phyloP scores from a whole-genome alignment of 1,140 invertebrate genomes.

The Ostrea edulis region DNA sequence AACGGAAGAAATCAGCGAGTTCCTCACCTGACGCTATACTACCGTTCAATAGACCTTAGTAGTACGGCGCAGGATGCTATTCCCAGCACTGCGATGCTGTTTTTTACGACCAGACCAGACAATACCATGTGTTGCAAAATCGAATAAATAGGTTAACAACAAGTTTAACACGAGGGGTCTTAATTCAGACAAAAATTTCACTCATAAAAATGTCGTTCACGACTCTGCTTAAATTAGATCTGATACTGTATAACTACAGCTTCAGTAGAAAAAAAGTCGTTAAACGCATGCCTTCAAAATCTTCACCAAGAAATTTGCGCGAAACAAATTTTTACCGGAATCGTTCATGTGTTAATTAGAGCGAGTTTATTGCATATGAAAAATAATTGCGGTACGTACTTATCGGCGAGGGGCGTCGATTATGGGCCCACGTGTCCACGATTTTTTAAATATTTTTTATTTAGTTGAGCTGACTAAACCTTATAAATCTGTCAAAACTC shows the following conservation, averaged over 20 bases:
- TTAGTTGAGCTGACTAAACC: background rate
- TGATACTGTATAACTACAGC: background rate
- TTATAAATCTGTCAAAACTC: no score
- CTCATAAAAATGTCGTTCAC: constrained; percentile 32
- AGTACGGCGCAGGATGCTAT: background rate
- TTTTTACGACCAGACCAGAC: background rate
- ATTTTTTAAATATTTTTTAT: background rate
- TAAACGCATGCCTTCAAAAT: background rate
- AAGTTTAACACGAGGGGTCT: constrained; percentile 34
- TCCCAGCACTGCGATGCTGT: background rate
- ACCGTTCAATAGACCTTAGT: background rate
- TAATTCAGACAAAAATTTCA: constrained; percentile 29
- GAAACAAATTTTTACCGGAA: background rate
- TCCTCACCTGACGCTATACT: no score
- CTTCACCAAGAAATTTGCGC: background rate
- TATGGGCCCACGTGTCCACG: background rate
- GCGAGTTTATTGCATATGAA: constrained; percentile 7
- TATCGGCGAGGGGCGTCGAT: background rate
- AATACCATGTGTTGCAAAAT: background rate
- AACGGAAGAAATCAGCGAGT: no score
- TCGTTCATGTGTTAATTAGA: constrained; percentile 12
- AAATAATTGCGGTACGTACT: background rate
- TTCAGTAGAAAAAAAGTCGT: background rate
- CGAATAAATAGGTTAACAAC: constrained; percentile 23
- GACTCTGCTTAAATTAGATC: constrained; percentile 8